These are phyloP conservation scores for Heteropelma amictum DNA, from an alignment of 2,888 invertebrate species.

Conservation along the genomic window DNA sequence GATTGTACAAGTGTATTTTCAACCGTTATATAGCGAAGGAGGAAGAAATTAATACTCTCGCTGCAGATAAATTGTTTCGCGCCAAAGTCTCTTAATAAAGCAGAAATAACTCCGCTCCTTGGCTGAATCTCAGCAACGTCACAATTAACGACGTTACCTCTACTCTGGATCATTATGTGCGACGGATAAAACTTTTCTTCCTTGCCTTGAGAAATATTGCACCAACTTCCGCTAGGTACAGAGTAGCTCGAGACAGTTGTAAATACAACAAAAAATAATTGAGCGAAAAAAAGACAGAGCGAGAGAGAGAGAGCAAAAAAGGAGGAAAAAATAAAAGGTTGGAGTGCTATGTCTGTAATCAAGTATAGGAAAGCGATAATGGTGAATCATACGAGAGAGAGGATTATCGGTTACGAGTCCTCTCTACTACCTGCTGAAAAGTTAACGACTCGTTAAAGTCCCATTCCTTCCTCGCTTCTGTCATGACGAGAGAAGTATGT, in stretches of 20 bases:
- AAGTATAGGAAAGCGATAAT: constrained; percentile 17
- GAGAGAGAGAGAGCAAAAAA: not conserved
- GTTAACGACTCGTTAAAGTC: constrained; percentile 54
- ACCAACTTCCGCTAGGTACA: constrained; percentile 7
- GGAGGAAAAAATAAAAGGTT: not conserved
- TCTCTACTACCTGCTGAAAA: constrained; percentile 41
- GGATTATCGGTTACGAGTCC: constrained; percentile 52
- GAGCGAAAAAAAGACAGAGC: not conserved
- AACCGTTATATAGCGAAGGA: too few species aligned
- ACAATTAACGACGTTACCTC: constrained; percentile 9
- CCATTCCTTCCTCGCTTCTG: constrained; percentile 33
- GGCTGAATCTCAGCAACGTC: not conserved
- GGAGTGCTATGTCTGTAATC: constrained; percentile 6
- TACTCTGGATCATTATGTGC: not conserved
- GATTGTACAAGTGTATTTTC: too few species aligned
- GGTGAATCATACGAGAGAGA: constrained; percentile 44
- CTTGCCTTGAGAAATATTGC: constrained; percentile 16
- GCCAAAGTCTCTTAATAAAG: too few species aligned
- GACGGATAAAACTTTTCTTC: constrained; percentile 13
- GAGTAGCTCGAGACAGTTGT: not conserved
- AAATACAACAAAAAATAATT: not conserved
- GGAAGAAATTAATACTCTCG: too few species aligned
- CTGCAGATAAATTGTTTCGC: too few species aligned
- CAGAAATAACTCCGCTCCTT: too few species aligned
- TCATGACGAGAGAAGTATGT: constrained; percentile 6